Conservation (phyloP, 2,113 vertebrate genomes). For the Fulica atra region DNA sequence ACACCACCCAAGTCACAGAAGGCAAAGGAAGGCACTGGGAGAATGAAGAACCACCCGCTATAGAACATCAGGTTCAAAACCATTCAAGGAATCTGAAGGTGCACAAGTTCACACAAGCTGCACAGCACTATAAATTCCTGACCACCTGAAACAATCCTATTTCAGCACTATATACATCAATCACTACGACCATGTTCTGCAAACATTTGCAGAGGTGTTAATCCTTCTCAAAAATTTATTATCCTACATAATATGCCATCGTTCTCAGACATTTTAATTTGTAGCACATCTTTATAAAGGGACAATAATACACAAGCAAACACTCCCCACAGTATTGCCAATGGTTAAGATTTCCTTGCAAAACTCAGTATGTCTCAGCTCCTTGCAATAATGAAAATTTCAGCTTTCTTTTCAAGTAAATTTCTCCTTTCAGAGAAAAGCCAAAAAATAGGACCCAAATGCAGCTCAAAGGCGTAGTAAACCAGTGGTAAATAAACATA, state of each 20-base stretch:
- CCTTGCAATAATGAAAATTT: background rate
- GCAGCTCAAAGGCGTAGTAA: background rate
- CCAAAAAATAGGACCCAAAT: conserved; percentile 12
- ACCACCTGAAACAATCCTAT: background rate
- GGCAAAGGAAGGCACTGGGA: too few relatives aligned
- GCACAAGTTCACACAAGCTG: background rate
- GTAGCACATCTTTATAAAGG: background rate
- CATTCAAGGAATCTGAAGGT: too few relatives aligned
- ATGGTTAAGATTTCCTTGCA: background rate
- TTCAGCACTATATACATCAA: rapidly evolving
- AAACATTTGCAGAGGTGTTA: background rate
- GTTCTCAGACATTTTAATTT: background rate
- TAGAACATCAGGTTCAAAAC: too few relatives aligned
- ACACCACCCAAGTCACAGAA: too few relatives aligned
- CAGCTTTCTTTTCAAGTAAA: background rate
- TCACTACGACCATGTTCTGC: background rate
- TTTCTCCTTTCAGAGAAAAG: background rate
- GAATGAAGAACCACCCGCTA: too few relatives aligned
- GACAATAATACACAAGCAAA: background rate
- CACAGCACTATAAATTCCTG: background rate
- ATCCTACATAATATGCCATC: background rate
- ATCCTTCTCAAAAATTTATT: background rate
- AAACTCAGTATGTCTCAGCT: background rate
- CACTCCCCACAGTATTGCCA: background rate
- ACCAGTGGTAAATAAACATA: background rate